Evolutionary conservation across 2,888 invertebrate species (phyloP), one percentile per base, ranked within the genome.

Genomic region (Anagyrus pseudococci): DNA sequence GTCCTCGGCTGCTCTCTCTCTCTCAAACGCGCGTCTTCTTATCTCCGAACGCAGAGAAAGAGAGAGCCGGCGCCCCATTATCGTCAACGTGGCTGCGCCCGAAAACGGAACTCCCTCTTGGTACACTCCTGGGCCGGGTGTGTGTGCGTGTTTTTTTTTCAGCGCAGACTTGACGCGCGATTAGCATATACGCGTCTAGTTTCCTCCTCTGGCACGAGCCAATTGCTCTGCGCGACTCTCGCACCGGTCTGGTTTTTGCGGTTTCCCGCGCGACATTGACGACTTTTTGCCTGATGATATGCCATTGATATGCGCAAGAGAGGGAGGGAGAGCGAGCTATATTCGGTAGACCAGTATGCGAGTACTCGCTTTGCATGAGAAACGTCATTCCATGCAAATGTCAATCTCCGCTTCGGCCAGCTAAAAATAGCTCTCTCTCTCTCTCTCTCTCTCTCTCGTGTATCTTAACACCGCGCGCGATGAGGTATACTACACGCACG

Each of bases 171-270:
- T 52, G 50, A 46, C 33, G 33, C 52, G 52, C 59, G 58, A 64
- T 64, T 64, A 59, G 41, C 64, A 64, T 64, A 64, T 52, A 48
- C 56, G 50, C 64, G 41, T 43, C 54, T 58, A 55, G 54, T 58
- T 63, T 54, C 44, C 52, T 48, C 50, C 55, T 19, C n/a, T n/a
- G n/a, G n/a, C n/a, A n/a, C n/a, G n/a, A 37, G 2, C 33, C 33
- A 37, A 37, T 37, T 37, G 33, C 29, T 4, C 4, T 7, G 29
- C 33, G 3, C 33, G 33, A 37, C 33, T 37, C 33, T 15, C 13
- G 33, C 33, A 8, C 33, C 15, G 13, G 33, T 37, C 15, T 37
- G 33, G 10, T 37, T 15, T 10, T 8, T 37, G 2, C 8, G 3
- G 10, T 37, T 8, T 37, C 15, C 8, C 8, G 33, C 10, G 15